Percentiles rank a stretch among this genome's conserved stretches.
Evolutionary conservation across 2,888 invertebrate genomes (phyloP).

Genomic region (Caenorhabditis macrosperma): DNA sequence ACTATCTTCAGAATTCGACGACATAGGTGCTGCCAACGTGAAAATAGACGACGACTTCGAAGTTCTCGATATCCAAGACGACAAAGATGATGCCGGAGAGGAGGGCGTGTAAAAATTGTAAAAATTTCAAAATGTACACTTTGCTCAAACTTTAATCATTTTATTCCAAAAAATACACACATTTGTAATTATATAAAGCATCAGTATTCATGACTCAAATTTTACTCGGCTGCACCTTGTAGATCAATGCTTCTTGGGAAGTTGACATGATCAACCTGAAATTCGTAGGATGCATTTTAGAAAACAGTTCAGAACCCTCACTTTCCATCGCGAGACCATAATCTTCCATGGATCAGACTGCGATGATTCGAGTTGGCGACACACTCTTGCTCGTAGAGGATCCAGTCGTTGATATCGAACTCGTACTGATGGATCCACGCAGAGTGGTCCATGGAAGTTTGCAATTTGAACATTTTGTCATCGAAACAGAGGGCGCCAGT

Average conservation of each 20-base stretch:
- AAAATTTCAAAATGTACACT: background rate
- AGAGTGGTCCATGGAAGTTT: slow-evolving; percentile 72
- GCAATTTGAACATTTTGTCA: slow-evolving; percentile 68
- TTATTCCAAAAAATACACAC: background rate
- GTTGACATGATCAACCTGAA: slow-evolving; percentile 66
- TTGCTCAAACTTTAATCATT: background rate
- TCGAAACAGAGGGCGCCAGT: slow-evolving; percentile 67
- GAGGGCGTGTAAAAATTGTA: slow-evolving; percentile 7
- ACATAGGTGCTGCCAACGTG: slow-evolving; percentile 73
- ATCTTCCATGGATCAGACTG: slow-evolving; percentile 69
- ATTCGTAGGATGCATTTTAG: too few relatives aligned
- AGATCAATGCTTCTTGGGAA: slow-evolving; percentile 69
- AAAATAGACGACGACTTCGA: slow-evolving; percentile 80
- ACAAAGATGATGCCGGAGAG: slow-evolving; percentile 17
- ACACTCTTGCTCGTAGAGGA: slow-evolving; percentile 74
- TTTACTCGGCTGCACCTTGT: slow-evolving; percentile 62
- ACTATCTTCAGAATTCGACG: slow-evolving; percentile 73
- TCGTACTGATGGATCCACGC: slow-evolving; percentile 72
- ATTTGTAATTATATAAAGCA: background rate
- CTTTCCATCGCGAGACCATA: slow-evolving; percentile 65
- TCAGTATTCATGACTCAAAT: slow-evolving; percentile 19
- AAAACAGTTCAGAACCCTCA: slow-evolving; percentile 21
- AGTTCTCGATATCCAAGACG: slow-evolving; percentile 64
- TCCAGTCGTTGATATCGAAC: slow-evolving; percentile 76
- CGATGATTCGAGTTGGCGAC: slow-evolving; percentile 69